phyloP scores from a whole-genome alignment of 2,113 vertebrate species.

The Crotalus helleri region DNA sequence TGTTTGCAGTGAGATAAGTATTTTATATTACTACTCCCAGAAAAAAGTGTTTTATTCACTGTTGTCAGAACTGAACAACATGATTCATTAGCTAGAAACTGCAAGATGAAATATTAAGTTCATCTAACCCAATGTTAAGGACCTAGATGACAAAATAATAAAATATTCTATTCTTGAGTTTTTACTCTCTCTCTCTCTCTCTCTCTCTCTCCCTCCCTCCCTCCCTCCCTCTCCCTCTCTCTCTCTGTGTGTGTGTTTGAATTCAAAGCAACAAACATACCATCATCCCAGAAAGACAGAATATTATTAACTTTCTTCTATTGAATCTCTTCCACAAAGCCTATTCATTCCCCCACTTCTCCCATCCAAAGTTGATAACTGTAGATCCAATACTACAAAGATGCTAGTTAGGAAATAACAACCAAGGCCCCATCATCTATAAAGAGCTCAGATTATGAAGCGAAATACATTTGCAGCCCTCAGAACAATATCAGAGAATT shows the following conservation, averaged over 20 bases:
- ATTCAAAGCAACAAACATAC: background rate
- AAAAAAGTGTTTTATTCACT: conserved; percentile 14
- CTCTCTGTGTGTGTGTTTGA: background rate
- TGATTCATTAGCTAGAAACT: conserved; percentile 60
- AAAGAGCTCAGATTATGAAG: background rate
- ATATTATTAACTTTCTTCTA: background rate
- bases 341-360: background rate
- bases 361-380: background rate
- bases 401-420: background rate
- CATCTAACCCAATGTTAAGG: conserved; percentile 43
- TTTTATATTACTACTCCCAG: conserved; percentile 42
- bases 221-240: too few species aligned
- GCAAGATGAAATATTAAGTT: conserved; percentile 58
- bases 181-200: background rate
- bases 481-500: background rate
- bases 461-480: background rate
- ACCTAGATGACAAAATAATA: background rate
- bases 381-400: background rate
- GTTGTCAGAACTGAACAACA: conserved; percentile 36
- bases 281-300: background rate
- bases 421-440: background rate
- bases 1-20: conserved; percentile 52
- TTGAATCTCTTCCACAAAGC: background rate
- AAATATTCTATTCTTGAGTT: background rate
- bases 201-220: too few species aligned